Base-by-base conservation (phyloP, 2,888 invertebrate genomes). In the Molorchus minor region DNA sequence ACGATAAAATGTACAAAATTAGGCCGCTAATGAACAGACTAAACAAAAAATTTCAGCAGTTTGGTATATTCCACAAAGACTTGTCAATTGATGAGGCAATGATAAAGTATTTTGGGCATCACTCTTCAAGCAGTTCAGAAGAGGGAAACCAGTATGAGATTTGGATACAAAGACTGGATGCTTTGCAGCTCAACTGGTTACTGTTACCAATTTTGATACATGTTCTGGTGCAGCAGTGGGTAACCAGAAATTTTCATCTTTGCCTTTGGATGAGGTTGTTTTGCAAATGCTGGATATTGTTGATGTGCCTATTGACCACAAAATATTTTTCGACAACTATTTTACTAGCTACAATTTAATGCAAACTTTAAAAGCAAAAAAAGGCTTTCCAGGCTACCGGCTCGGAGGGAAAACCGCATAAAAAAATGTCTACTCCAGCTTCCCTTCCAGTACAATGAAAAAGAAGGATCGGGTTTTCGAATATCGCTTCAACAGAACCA, bases 131-230 rank as follows among this genome's bases (percentile, higher is more conserved):
- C n/a, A n/a, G n/a, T n/a, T n/a, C n/a, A n/a, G n/a, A n/a, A n/a
- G n/a, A n/a, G n/a, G n/a, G n/a, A n/a, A n/a, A n/a, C n/a, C n/a
- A n/a, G n/a, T 43, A 63, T 75, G 10, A 52, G 71, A 4, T 72
- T 73, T 64, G 71, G 71, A 12, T 74, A 67, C 54, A 73, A 73
- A 57, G 65, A 72, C 38, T 73, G 67, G n/a, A n/a, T n/a, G n/a
- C n/a, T n/a, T n/a, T n/a, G n/a, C n/a, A n/a, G n/a, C n/a, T n/a
- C n/a, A n/a, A 56, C 47, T 10, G 69, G 67, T n/a, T 71, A 70
- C 52, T 69, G 70, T 36, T 70, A 72, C n/a, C 49, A 12, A 43
- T 8, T 68, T 69, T 56, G 69, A 71, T 46, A 62, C 71, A 33
- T 51, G 52, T 69, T 68, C 33, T 65, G 65, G 52, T 66, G 63